Percentiles rank a stretch among this genome's conserved stretches.
These are phyloP conservation scores for Ptychadena robeensis DNA, from an alignment of 2,797 vertebrate species.

Conservation along the genomic window DNA sequence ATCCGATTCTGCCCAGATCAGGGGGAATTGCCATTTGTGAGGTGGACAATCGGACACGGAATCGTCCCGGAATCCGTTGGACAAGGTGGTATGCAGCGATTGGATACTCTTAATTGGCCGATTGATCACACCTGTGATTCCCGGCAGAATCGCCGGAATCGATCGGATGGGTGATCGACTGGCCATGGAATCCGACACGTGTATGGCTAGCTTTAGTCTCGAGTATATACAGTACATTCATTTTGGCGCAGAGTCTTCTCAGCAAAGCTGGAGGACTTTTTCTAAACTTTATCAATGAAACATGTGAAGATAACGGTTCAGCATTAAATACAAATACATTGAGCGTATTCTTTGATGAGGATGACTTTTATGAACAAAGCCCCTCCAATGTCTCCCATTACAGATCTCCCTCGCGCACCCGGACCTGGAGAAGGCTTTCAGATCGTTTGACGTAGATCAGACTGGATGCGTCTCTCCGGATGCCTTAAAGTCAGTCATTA, in stretches of 20 bases:
- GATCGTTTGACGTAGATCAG: slow-evolving; percentile 72
- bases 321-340: slow-evolving; percentile 17
- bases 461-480: slow-evolving; percentile 75
- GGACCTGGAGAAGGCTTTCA: slow-evolving; percentile 72
- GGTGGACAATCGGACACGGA: no score
- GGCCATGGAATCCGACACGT: no score
- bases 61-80: no score
- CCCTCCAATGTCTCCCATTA: slow-evolving; percentile 63
- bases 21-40: no score
- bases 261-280: slow-evolving; percentile 24
- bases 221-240: no score
- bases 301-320: slow-evolving; percentile 13
- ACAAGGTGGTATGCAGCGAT: no score
- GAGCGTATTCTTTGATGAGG: neutral
- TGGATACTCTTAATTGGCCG: no score
- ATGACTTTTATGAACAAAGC: neutral
- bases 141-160: no score
- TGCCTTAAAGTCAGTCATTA: slow-evolving; percentile 77
- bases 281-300: slow-evolving; percentile 43
- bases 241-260: slow-evolving; percentile 10
- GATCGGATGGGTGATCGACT: no score
- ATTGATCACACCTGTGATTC: no score
- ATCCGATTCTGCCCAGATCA: no score
- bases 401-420: slow-evolving; percentile 70
- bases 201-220: no score